Base-by-base conservation (phyloP, 2,888 invertebrate species). In the Eristalinus sepulchralis region DNA sequence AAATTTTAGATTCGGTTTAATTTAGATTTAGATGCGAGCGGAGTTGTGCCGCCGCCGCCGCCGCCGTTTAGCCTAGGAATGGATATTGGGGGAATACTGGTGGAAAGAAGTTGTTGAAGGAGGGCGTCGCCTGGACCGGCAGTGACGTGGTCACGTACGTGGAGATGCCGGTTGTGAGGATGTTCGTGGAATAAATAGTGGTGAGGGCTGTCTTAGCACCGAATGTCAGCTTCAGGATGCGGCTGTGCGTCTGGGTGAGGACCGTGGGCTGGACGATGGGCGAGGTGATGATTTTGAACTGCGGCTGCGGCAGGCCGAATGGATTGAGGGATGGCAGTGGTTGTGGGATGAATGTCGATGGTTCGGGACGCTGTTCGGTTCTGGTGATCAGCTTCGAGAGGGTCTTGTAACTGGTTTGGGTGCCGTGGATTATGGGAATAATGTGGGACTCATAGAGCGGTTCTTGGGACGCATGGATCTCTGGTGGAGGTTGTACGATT, bases 201-300 rank as follows among this genome's bases (percentile, higher is more conserved):
- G 97, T 97, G 91, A 96, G 96, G 0, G 97, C 95, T 0, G 97
- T 97, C 92, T 97, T 97, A 36, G 97, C 97, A n/a, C 97, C 97
- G 91, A 97, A 97, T 11, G 97, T 97, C 88, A 97, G 93, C 92
- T 97, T 97, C 85, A 97, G 93, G 70, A 97, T 93, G 93, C 97
- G 96, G 89, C 97, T 97, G 87, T 96, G 95, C 0, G 97, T 97
- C 88, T 96, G 94, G 0, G 96, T 96, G 13, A 97, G 95, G 89
- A 96, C 93, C 0, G 97, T 97, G 90, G 96, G 96, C 81, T 96
- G 94, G 27, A 97, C 94, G n/a, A 97, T 93, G 0, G 97, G 97
- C 0, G 97, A 96, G 10, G 96, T 96, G 31, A 96, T 96, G 22
- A 97, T 92, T 47, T 96, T 95, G 91, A 95, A 96, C 89, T 96